phyloP scores from a whole-genome alignment of 2,113 vertebrate genomes.

The Tenrec ecaudatus region DNA sequence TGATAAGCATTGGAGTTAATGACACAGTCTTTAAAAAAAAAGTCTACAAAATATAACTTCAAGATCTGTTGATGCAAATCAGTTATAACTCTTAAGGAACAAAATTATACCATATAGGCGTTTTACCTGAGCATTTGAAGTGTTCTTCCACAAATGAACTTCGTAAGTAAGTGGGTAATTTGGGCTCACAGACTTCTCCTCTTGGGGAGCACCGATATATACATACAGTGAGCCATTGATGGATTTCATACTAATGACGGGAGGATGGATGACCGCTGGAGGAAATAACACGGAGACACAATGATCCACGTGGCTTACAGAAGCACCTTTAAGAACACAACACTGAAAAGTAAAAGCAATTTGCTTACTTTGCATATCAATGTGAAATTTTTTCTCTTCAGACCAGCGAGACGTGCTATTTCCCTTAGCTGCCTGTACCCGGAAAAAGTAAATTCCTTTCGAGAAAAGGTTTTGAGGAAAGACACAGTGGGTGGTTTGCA shows the following conservation, averaged over 20 bases:
- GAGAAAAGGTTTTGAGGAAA: neutral
- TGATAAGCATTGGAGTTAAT: neutral
- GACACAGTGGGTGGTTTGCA: slow-evolving; percentile 69
- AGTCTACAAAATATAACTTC: neutral
- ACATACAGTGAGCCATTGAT: slow-evolving; percentile 67
- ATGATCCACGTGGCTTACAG: neutral
- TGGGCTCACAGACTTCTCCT: rapidly evolving
- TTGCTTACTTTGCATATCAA: slow-evolving; percentile 75
- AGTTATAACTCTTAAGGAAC: neutral
- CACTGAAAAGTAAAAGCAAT: neutral
- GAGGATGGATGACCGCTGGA: slow-evolving; percentile 81
- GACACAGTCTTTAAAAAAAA: neutral
- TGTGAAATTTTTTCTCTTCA: slow-evolving; percentile 72
- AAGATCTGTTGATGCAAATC: neutral
- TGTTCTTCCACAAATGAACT: slow-evolving; percentile 81
- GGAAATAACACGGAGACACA: neutral
- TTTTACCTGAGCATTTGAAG: slow-evolving; percentile 79
- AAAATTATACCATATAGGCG: neutral
- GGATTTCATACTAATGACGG: slow-evolving; percentile 73
- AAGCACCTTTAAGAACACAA: neutral
- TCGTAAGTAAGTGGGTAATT: slow-evolving; percentile 70
- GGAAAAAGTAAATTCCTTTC: slow-evolving; percentile 56
- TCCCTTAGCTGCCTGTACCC: slow-evolving; percentile 75
- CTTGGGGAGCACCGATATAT: slow-evolving; percentile 63
- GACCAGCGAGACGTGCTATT: slow-evolving; percentile 80